A percentile compares a stretch with the other conserved stretches of the same genome.
Evolutionary conservation across 2,113 vertebrate species (phyloP).

Genomic region (Steatornis caripensis): DNA sequence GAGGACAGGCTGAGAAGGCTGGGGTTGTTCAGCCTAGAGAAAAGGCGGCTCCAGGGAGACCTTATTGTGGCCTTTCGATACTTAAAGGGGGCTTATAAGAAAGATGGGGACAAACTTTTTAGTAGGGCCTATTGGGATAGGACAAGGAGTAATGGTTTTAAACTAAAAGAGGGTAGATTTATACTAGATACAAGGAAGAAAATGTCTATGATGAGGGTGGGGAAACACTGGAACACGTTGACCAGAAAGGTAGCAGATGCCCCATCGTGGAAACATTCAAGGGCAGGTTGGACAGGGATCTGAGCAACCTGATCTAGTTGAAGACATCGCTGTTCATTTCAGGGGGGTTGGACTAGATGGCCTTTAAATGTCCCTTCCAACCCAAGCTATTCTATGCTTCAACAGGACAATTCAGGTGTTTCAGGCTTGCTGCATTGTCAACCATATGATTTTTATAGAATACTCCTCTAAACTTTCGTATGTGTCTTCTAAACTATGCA

Average conservation of each 20-base stretch:
- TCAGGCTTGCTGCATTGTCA: too few species aligned
- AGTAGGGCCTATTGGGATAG: background rate
- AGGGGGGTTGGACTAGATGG: background rate
- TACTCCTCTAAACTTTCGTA: too few species aligned
- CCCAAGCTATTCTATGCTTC: too few species aligned
- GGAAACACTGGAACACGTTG: background rate
- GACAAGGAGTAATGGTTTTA: background rate
- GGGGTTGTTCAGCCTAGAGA: background rate
- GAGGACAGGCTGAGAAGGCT: background rate
- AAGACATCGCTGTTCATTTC: too few species aligned
- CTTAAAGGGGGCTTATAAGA: background rate
- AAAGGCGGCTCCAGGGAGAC: background rate
- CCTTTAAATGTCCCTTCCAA: background rate
- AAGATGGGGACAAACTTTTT: background rate
- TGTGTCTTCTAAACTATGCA: too few species aligned
- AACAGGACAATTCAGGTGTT: too few species aligned
- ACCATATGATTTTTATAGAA: too few species aligned
- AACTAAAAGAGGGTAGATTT: background rate
- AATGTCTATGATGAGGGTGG: background rate
- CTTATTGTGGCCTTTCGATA: background rate
- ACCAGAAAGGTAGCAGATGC: background rate
- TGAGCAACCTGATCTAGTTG: background rate
- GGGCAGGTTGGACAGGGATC: background rate
- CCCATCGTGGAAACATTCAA: background rate
- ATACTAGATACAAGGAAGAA: background rate